Percentiles rank a stretch among this genome's conserved stretches.
phyloP scores from a whole-genome alignment of 2,797 vertebrate species.

The Scolopax bukidnonensis region DNA sequence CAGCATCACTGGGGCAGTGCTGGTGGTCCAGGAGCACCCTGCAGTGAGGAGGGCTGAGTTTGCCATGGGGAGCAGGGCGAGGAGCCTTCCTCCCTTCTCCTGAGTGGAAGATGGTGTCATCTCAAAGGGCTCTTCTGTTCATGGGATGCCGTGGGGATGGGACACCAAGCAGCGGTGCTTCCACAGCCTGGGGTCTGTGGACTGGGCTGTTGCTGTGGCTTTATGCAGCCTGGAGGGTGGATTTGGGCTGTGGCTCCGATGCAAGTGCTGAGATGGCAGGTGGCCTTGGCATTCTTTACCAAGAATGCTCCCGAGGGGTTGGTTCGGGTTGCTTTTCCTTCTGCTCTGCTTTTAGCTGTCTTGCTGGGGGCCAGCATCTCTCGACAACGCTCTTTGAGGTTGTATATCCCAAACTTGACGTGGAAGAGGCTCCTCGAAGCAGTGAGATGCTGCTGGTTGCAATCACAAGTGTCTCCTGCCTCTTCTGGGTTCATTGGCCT shows the following conservation, averaged over 20 bases:
- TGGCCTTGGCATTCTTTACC: neutral
- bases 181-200: neutral
- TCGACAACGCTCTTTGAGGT: neutral
- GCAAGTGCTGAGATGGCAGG: neutral
- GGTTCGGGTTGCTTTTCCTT: neutral
- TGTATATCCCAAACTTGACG: neutral
- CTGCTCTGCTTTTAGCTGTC: neutral
- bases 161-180: neutral
- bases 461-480: neutral
- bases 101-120: neutral
- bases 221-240: neutral
- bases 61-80: neutral
- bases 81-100: neutral
- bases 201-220: neutral
- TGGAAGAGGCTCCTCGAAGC: accelerated
- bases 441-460: neutral
- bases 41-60: neutral
- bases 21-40: neutral
- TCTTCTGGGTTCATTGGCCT: neutral
- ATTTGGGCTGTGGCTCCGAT: neutral
- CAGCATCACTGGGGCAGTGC: neutral
- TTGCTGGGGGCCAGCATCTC: neutral
- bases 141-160: neutral
- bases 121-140: neutral
- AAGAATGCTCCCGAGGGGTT: neutral